Evolutionary conservation across 2,113 vertebrate species (phyloP).

Genomic region (Calyptomena viridis): DNA sequence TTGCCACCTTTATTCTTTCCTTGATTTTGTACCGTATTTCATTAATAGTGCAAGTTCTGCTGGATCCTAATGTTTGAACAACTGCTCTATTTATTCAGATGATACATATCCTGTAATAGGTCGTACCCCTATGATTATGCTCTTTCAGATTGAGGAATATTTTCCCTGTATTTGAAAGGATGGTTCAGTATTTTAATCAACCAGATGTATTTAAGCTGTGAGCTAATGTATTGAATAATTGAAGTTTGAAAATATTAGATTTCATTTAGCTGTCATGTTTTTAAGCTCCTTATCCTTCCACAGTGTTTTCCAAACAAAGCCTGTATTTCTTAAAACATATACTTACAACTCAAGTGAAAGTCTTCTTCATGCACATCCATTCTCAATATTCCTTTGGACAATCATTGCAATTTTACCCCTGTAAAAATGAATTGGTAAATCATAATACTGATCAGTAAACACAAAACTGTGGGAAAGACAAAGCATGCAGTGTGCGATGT

Average conservation of each 20-base stretch:
- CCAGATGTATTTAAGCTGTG: neutral
- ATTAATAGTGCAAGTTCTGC: neutral
- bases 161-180: constrained; percentile 3
- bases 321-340: neutral
- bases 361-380: neutral
- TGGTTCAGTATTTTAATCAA: neutral
- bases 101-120: neutral
- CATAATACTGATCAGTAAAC: neutral
- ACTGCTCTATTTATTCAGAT: neutral
- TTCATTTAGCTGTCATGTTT: neutral
- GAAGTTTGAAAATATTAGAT: neutral
- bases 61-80: neutral
- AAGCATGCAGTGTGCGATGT: rapidly evolving
- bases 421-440: neutral
- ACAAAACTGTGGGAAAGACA: neutral
- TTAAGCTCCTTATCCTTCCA: neutral
- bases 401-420: neutral
- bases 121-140: neutral
- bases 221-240: neutral
- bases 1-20: neutral
- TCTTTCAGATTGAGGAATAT: neutral
- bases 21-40: neutral
- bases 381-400: neutral
- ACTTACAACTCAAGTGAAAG: neutral
- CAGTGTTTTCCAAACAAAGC: neutral